Percentiles rank a stretch among this genome's conserved stretches.
Conservation (phyloP, 2,113 vertebrate genomes). For the Cettia cetti region DNA sequence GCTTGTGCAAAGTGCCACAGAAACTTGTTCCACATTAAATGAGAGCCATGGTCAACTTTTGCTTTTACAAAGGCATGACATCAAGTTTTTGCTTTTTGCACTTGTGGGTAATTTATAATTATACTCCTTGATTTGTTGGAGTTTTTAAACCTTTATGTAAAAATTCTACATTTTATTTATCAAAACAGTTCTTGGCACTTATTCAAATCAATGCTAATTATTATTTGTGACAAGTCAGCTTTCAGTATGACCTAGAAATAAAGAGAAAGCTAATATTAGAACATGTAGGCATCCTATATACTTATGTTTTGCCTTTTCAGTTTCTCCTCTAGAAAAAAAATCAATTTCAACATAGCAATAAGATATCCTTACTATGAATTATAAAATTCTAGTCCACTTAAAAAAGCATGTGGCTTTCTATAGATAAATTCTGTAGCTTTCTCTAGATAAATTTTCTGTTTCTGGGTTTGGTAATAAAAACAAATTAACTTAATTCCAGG, state of each 20-base stretch:
- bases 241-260: background rate
- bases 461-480: background rate
- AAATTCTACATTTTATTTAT: background rate
- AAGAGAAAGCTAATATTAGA: background rate
- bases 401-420: background rate
- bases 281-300: background rate
- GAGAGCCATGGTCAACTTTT: background rate
- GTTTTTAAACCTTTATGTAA: background rate
- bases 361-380: background rate
- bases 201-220: background rate
- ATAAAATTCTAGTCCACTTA: background rate
- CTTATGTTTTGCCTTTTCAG: background rate
- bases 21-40: background rate
- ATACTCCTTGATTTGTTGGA: background rate
- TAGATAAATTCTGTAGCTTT: background rate
- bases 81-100: background rate
- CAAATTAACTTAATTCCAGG: background rate
- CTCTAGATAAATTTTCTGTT: background rate
- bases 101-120: background rate
- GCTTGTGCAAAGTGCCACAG: background rate
- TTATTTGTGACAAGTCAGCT: background rate
- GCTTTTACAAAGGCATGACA: background rate
- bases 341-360: background rate
- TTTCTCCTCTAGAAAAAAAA: background rate
- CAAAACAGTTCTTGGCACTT: background rate